Evolutionary conservation across 2,888 invertebrate species (phyloP).

Genomic region (Pachymerium ferrugineum): DNA sequence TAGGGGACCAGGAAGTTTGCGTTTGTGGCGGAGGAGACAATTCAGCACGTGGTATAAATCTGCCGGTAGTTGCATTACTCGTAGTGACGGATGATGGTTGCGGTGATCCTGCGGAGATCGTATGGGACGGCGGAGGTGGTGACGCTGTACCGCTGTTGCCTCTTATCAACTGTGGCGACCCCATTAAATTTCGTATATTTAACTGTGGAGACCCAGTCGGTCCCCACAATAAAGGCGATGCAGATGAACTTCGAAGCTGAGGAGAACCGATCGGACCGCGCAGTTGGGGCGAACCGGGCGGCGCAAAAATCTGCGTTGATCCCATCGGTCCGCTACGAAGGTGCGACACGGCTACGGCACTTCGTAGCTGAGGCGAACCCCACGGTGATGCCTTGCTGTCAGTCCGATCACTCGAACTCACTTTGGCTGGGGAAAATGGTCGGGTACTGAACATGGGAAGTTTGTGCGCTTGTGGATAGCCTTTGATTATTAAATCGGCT

Average conservation of each 20-base stretch:
- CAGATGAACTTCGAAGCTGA: conserved; percentile 17
- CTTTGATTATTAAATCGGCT: conserved; percentile 32
- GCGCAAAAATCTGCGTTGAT: conserved; percentile 20
- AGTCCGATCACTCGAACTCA: conserved; percentile 28
- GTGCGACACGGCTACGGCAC: neutral
- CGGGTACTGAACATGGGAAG: conserved; percentile 32
- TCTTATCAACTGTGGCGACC: neutral
- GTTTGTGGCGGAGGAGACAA: conserved; percentile 19
- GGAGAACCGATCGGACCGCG: conserved; percentile 19
- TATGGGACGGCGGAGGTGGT: conserved; percentile 20
- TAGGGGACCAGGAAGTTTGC: conserved; percentile 32
- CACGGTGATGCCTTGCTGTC: conserved; percentile 30
- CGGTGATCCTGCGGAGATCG: conserved; percentile 23
- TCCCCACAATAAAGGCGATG: conserved; percentile 28
- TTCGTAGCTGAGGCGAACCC: conserved; percentile 30
- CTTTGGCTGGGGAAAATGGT: conserved; percentile 32
- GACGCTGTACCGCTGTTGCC: neutral
- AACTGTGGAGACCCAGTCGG: conserved; percentile 29
- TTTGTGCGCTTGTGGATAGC: conserved; percentile 33
- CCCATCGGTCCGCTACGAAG: conserved; percentile 28
- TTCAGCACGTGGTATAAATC: neutral
- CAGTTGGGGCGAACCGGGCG: conserved; percentile 30
- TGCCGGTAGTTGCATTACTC: neutral
- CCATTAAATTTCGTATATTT: conserved; percentile 3
- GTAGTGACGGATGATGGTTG: conserved; percentile 16